A percentile compares a stretch with the other conserved stretches of the same genome.
Conservation (phyloP, 2,797 vertebrate species). For the Sarcophilus harrisii region DNA sequence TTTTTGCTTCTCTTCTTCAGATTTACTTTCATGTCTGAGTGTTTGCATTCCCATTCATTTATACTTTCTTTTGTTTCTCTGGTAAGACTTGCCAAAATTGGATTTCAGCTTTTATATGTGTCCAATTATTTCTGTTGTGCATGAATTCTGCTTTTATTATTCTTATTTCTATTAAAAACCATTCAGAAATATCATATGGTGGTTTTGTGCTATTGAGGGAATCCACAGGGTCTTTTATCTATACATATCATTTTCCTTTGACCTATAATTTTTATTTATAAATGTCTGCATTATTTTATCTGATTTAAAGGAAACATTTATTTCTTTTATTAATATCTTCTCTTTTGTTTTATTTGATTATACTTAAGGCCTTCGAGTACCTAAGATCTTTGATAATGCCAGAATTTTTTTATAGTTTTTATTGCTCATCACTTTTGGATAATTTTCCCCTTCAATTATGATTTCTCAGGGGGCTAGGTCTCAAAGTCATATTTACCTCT, state of each 20-base stretch:
- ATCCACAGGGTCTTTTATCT: background rate
- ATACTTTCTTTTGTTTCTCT: background rate
- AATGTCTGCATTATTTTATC: background rate
- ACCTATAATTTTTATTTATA: background rate
- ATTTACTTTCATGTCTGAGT: background rate
- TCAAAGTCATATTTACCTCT: background rate
- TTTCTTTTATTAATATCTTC: background rate
- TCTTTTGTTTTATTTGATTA: background rate
- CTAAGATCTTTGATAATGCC: background rate
- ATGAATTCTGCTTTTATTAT: background rate
- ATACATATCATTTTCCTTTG: background rate
- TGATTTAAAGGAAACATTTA: background rate
- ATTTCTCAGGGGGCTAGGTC: background rate
- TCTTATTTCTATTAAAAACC: background rate
- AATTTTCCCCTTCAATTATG: background rate
- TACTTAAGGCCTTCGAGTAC: background rate
- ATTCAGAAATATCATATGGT: background rate
- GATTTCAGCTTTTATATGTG: background rate
- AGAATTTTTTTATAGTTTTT: background rate
- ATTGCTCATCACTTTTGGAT: background rate
- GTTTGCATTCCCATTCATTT: background rate
- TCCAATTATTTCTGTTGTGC: background rate
- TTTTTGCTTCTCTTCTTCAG: background rate
- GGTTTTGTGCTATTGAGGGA: background rate
- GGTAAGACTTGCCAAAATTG: background rate